A percentile compares a stretch with the other conserved stretches of the same genome.
These are phyloP conservation scores for Apoderus coryli DNA, from an alignment of 2,888 invertebrate species.

Conservation along the genomic window DNA sequence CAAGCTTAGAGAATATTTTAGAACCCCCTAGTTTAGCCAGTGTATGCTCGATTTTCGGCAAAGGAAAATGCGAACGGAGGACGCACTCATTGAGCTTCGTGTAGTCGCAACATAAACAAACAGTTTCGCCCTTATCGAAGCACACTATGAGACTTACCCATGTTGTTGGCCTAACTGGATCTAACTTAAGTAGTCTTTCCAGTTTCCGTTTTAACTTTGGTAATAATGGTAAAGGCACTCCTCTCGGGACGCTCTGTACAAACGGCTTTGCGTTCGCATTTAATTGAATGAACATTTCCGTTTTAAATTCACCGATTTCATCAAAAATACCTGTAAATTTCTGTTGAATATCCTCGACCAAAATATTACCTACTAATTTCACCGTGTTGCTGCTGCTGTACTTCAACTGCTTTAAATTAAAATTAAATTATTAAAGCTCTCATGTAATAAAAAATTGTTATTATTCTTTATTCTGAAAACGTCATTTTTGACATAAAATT, in stretches of 20 bases:
- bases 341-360: too few relatives aligned
- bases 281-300: too few relatives aligned
- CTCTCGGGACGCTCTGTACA: constrained; percentile 11
- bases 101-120: constrained; percentile 15
- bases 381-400: too few relatives aligned
- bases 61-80: constrained; percentile 16
- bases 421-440: too few relatives aligned
- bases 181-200: constrained; percentile 6
- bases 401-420: too few relatives aligned
- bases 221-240: constrained; percentile 11
- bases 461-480: too few relatives aligned
- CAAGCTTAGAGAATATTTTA: constrained; percentile 18
- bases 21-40: constrained; percentile 17
- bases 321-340: too few relatives aligned
- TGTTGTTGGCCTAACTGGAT: constrained; percentile 10
- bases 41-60: constrained; percentile 19
- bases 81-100: constrained; percentile 15
- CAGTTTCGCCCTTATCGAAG: constrained; percentile 12
- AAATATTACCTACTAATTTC: too few relatives aligned
- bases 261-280: constrained; percentile 9
- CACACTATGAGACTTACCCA: constrained; percentile 13
- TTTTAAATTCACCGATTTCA: too few relatives aligned
- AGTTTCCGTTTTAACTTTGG: constrained; percentile 11
- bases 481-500: too few relatives aligned
- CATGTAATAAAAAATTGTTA: too few relatives aligned